A percentile compares a stretch with the other conserved stretches of the same genome.
Evolutionary conservation across 2,797 vertebrate species (phyloP).

Genomic region (Okamejei kenojei): DNA sequence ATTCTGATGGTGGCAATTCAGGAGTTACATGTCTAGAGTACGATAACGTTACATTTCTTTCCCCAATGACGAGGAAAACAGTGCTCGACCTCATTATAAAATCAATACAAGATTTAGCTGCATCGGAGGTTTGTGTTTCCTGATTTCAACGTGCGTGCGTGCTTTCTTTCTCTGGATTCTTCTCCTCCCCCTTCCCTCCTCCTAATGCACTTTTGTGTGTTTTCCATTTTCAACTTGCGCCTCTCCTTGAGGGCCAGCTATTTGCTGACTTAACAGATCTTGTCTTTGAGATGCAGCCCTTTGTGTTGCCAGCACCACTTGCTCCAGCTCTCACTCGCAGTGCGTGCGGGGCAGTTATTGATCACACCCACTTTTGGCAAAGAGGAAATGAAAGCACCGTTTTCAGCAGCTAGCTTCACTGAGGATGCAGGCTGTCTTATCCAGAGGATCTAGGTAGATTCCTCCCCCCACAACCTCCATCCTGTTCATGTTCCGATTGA

Average conservation of each 20-base stretch:
- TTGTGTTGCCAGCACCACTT: not conserved
- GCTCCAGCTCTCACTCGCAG: not conserved
- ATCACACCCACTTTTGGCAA: not conserved
- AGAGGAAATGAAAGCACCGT: not conserved
- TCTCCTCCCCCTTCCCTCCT: not conserved
- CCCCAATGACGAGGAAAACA: not conserved
- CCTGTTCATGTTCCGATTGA: not conserved
- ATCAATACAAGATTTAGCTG: not conserved
- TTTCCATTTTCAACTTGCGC: not conserved
- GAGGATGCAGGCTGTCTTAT: not conserved
- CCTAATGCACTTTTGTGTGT: slow-evolving; percentile 4
- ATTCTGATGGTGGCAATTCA: not conserved
- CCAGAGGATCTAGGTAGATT: not conserved
- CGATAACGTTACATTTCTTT: not conserved
- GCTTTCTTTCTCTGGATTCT: not conserved
- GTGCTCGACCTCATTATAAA: slow-evolving; percentile 7
- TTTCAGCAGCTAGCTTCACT: not conserved
- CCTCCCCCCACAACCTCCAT: too few species aligned
- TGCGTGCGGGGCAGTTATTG: not conserved
- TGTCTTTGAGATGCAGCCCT: slow-evolving; percentile 7
- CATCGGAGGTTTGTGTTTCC: not conserved
- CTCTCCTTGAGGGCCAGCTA: not conserved
- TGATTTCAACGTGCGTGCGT: too few species aligned
- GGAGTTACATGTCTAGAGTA: not conserved
- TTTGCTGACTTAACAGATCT: slow-evolving; percentile 1